Evolutionary conservation across 2,888 invertebrate species (phyloP).

Genomic region (Apomyelois bistriatella): DNA sequence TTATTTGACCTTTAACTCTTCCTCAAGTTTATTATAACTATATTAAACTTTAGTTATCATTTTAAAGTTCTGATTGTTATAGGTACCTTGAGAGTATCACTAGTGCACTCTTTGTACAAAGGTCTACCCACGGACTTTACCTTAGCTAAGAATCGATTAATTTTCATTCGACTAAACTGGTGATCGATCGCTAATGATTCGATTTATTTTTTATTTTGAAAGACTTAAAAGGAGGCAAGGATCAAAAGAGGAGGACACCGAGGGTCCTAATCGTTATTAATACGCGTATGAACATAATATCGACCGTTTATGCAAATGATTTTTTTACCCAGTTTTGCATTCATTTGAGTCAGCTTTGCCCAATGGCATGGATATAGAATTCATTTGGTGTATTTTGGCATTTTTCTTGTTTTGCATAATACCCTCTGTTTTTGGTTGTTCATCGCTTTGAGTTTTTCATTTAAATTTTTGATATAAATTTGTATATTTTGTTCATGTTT

Average conservation of each 20-base stretch:
- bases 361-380: slow-evolving; percentile 52
- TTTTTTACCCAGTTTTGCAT: slow-evolving; percentile 51
- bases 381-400: slow-evolving; percentile 44
- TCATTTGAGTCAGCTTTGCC: slow-evolving; percentile 48
- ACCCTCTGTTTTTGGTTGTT: slow-evolving; percentile 29
- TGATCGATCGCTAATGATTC: too few relatives aligned
- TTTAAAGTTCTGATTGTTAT: too few relatives aligned
- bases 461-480: slow-evolving; percentile 29
- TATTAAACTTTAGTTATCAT: too few relatives aligned
- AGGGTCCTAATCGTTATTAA: slow-evolving; percentile 41
- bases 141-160: too few relatives aligned
- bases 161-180: too few relatives aligned
- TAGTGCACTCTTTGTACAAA: too few relatives aligned
- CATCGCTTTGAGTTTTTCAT: slow-evolving; percentile 33
- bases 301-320: slow-evolving; percentile 49
- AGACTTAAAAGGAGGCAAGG: too few relatives aligned
- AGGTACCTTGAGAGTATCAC: too few relatives aligned
- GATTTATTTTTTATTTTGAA: too few relatives aligned
- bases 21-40: too few relatives aligned
- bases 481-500: slow-evolving; percentile 8
- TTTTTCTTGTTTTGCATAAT: slow-evolving; percentile 46
- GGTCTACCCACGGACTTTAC: too few relatives aligned
- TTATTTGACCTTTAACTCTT: too few relatives aligned
- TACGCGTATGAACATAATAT: slow-evolving; percentile 43
- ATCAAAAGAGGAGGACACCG: neutral